Conservation (phyloP, 1,140 invertebrate genomes). For the Drosophila trapezifrons region DNA sequence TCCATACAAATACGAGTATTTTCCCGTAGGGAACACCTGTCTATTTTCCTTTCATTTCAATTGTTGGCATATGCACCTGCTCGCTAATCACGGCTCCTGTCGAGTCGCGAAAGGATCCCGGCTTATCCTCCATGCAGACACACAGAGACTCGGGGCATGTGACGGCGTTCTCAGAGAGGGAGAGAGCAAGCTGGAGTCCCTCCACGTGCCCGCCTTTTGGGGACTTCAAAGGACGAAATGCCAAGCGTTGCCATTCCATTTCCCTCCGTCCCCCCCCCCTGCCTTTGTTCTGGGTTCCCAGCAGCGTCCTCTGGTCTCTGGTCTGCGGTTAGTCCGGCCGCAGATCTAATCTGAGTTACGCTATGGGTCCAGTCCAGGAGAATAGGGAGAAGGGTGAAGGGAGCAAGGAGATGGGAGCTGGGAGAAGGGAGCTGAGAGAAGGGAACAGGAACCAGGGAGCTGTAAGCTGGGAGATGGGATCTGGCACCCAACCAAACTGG, state of each 20-base stretch:
- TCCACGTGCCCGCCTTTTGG: constrained; percentile 2
- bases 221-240: constrained; percentile 16
- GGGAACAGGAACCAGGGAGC: no score
- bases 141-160: not conserved
- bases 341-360: constrained; percentile 22
- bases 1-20: not conserved
- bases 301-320: not conserved
- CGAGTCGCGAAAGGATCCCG: not conserved
- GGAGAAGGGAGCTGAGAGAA: not conserved
- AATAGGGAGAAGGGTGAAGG: not conserved
- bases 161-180: not conserved
- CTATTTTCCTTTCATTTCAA: constrained; percentile 2
- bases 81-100: not conserved
- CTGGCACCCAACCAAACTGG: constrained; percentile 5
- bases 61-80: not conserved
- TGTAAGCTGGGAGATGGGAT: not conserved
- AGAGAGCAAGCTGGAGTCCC: no score
- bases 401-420: no score
- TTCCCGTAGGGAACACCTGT: not conserved
- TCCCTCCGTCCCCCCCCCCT: not conserved
- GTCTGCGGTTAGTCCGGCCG: not conserved
- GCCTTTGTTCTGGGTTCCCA: no score
- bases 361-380: not conserved
- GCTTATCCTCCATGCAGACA: constrained; percentile 3
- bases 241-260: constrained; percentile 11